Evolutionary conservation across 2,113 vertebrate genomes (phyloP).

Genomic region (Columba janthina): DNA sequence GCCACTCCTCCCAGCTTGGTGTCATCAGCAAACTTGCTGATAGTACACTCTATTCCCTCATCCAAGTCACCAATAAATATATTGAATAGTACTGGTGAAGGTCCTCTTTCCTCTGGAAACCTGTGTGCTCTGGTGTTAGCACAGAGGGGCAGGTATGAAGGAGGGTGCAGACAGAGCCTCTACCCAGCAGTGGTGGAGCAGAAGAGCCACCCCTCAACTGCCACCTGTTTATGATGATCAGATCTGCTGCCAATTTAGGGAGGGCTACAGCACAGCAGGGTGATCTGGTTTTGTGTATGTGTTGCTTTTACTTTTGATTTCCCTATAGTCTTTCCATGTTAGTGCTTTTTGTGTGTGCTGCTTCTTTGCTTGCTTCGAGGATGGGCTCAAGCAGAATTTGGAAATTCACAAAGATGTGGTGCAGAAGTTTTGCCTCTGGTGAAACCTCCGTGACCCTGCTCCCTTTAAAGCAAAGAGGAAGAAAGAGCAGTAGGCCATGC

Average conservation of each 20-base stretch:
- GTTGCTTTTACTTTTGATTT: neutral
- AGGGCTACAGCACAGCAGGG: neutral
- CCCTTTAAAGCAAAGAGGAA: neutral
- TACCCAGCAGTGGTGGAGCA: neutral
- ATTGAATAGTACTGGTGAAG: too few species aligned
- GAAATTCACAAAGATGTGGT: fast-evolving
- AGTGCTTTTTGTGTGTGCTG: too few species aligned
- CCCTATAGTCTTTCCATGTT: too few species aligned
- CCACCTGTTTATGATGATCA: neutral
- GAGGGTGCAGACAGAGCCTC: neutral
- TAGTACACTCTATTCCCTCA: too few species aligned
- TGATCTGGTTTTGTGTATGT: neutral
- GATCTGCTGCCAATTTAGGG: neutral
- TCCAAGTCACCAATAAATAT: too few species aligned
- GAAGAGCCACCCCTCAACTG: neutral
- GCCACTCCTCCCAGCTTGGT: too few species aligned
- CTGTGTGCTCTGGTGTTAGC: fast-evolving
- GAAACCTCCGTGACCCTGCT: neutral
- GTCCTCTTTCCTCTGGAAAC: neutral
- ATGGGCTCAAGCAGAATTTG: neutral
- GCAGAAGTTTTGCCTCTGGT: neutral
- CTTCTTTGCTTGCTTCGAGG: neutral
- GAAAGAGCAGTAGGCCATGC: neutral
- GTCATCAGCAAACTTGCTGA: too few species aligned
- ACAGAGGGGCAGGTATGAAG: neutral